Base-by-base conservation (phyloP, 2,797 vertebrate genomes). In the Ctenopoma kingsleyae region DNA sequence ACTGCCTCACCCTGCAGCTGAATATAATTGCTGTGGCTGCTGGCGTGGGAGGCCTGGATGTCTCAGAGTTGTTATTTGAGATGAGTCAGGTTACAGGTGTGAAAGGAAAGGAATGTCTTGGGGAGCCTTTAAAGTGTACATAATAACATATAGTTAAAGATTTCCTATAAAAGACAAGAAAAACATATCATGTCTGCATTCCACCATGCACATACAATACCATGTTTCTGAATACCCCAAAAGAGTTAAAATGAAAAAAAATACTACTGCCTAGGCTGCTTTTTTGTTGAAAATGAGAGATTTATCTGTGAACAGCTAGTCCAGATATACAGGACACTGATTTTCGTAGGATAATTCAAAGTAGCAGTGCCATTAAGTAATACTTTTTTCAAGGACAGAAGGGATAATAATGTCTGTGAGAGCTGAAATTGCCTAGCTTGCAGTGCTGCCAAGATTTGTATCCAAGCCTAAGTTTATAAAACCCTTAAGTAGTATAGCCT, bases 61-160 rank as follows among this genome's bases (percentile, higher is more conserved):
- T 80, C 79, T 82, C 65, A 69, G 71, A 72, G 81, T 69, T 87
- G 80, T 86, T 80, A 87, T 90, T 85, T 85, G 61, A 84, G 67
- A 81, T 87, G 90, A 91, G 75, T 91, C 83, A 87, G 71, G 79
- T 85, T 81, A 66, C 85, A 87, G 75, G 82, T 91, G 72, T 81
- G 78, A 85, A 52, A 71, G n/a, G 38, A 57, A 48, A 68, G 59
- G 58, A 81, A 81, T 66, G 68, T 68, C 54, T 85, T 60, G 44
- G 57, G 55, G 52, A 52, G 22, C 63, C 62, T 74, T 74, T 54
- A 49, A 76, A 81, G 51, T 10, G 8, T n/a, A 23, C 22, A 43
- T 61, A 30, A 68, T 74, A 68, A 53, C 57, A 40, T 48, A 13
- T 53, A 25, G 66, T 81, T 77, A 75, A 47, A 32, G 22, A 15